Evolutionary conservation across 2,113 vertebrate species (phyloP), one percentile per base, ranked within the genome.

Genomic region (Acrocephalus arundinaceus): DNA sequence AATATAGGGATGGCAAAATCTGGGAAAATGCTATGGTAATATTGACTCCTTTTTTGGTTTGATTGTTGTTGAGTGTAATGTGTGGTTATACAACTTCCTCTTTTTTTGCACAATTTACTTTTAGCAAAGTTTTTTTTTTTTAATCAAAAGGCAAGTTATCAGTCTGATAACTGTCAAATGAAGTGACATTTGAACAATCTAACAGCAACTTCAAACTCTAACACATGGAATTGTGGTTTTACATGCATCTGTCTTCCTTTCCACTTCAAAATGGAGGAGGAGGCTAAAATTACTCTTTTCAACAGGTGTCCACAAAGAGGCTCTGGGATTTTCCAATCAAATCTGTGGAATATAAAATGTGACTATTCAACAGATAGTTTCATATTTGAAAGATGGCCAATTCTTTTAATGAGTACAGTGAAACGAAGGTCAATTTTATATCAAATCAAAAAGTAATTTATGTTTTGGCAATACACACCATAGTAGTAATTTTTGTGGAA

Each of bases 231-330:
- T 12, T 88, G 80, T 91, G 68, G 62, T 94, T 96, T 92, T 80
- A 75, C 35, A 73, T 90, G 49, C 79, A 89, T 95, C 80, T 93
- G 55, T 81, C 86, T 96, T 97, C 46, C 49, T 94, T 96, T 90
- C 90, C 86, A 87, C 78, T 97, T 95, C 89, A 94, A 96, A 94
- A 95, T 94, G 84, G 91, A 76, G 67, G 89, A 85, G 51, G n/a
- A 35, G 30, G 65, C 96, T 97, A 97, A 96, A 92, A 83, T 96
- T 97, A 95, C 85, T 89, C 74, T 93, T 96, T 59, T 96, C 90
- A 95, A 95, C 95, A 97, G 95, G 81, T 97, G 88, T 94, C 93
- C 74, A 83, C 61, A 67, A 90, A 92, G 65, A 91, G 78, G 39
- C 57, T 48, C 75, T 96, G 85, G 87, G 92, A 90, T 97, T 97